phyloP scores from a whole-genome alignment of 2,797 vertebrate genomes.

The Yasuhikotakia modesta region DNA sequence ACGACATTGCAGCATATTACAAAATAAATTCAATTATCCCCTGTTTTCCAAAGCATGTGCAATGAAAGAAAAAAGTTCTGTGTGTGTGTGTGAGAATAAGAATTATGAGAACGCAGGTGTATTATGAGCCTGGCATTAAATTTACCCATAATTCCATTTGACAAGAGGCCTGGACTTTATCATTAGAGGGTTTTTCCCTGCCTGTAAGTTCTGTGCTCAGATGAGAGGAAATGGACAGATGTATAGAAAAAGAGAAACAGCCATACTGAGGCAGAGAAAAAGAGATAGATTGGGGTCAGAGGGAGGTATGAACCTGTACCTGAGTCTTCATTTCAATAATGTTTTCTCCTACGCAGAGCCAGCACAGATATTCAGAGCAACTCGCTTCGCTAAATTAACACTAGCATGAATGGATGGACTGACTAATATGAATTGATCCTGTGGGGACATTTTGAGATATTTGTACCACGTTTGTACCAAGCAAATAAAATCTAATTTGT shows the following conservation, averaged over 20 bases:
- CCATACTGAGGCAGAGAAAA: background rate
- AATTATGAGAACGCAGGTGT: constrained; percentile 58
- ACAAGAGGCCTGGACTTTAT: constrained; percentile 79
- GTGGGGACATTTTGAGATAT: constrained; percentile 25
- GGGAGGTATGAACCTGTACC: constrained; percentile 16
- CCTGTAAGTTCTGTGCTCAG: constrained; percentile 20
- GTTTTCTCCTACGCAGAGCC: constrained; percentile 14
- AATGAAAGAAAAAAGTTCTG: constrained; percentile 21
- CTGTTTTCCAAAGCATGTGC: constrained; percentile 63
- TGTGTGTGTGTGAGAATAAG: constrained; percentile 20
- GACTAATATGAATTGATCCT: constrained; percentile 16
- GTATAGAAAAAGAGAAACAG: background rate
- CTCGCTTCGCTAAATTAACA: constrained; percentile 15
- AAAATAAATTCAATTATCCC: constrained; percentile 60
- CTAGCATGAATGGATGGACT: constrained; percentile 14
- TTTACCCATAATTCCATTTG: constrained; percentile 89
- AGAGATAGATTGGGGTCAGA: constrained; percentile 35
- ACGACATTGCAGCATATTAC: constrained; percentile 59
- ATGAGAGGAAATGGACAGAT: background rate
- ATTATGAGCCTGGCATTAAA: constrained; percentile 81
- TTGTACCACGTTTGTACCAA: constrained; percentile 23
- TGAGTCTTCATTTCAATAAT: constrained; percentile 31
- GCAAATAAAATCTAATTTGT: background rate
- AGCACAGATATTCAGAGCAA: background rate
- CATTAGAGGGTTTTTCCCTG: constrained; percentile 58